Conservation (phyloP, 2,797 vertebrate species). For the Platalea minor region DNA sequence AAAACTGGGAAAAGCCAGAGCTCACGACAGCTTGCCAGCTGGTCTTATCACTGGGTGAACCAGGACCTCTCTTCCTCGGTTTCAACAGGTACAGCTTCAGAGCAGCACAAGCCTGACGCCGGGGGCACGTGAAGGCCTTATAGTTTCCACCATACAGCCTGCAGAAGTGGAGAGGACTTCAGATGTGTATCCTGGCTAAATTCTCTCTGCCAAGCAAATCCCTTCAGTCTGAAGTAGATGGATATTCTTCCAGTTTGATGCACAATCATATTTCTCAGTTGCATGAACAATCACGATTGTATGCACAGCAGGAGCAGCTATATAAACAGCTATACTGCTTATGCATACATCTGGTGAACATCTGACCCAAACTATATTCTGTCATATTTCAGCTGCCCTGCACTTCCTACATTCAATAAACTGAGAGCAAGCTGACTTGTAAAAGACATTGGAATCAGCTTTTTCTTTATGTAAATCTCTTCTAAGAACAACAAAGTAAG, state of each 20-base stretch:
- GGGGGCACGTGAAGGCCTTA: accelerated
- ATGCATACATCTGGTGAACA: not conserved
- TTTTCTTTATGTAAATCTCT: not conserved
- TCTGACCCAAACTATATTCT: not conserved
- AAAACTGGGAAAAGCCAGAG: not conserved
- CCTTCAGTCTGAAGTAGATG: not conserved
- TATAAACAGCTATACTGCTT: not conserved
- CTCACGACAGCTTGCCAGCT: not conserved
- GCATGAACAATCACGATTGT: not conserved
- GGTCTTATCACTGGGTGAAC: not conserved
- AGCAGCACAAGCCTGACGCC: not conserved
- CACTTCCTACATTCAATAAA: not conserved
- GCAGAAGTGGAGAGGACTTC: not conserved
- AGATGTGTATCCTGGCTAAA: not conserved
- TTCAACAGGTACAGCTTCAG: not conserved
- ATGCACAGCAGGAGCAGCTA: not conserved
- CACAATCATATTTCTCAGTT: not conserved
- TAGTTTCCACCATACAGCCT: not conserved
- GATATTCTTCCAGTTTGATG: not conserved
- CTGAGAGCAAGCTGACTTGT: not conserved
- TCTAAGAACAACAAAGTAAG: not conserved
- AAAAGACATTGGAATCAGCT: not conserved
- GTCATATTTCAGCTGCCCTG: not conserved
- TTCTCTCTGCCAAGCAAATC: not conserved
- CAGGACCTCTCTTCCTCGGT: not conserved